These are phyloP conservation scores for Ormyrus pomaceus DNA, from an alignment of 2,888 invertebrate species.

Conservation along the genomic window DNA sequence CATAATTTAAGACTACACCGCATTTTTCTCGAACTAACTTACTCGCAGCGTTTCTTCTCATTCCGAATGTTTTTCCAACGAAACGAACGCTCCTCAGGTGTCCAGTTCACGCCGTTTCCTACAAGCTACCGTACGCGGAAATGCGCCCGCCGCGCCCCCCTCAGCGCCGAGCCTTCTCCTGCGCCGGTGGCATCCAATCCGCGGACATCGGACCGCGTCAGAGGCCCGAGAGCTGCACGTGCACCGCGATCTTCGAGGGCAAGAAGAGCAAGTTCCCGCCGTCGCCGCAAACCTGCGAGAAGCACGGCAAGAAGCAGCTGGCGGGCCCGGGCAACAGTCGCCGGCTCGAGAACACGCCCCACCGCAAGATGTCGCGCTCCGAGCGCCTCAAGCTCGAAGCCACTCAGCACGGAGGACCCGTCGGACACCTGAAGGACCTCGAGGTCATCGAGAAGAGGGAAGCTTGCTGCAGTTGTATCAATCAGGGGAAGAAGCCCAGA, in stretches of 20 bases:
- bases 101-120: constrained; percentile 25
- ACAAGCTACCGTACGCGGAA: constrained; percentile 58
- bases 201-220: constrained; percentile 44
- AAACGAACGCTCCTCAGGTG: constrained; percentile 39
- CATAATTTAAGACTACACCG: not conserved
- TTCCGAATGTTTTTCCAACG: no score
- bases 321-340: no score
- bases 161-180: constrained; percentile 51
- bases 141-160: constrained; percentile 57
- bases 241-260: not conserved
- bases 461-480: no score
- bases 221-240: not conserved
- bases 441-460: not conserved
- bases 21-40: not conserved
- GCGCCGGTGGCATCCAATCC: constrained; percentile 49
- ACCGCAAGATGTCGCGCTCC: constrained; percentile 22
- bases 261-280: not conserved
- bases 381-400: constrained; percentile 17
- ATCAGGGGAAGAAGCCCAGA: no score
- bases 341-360: no score
- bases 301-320: no score
- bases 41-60: no score
- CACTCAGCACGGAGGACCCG: not conserved
- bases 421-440: no score
- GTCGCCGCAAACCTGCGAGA: not conserved